A percentile compares a stretch with the other conserved stretches of the same genome.
Evolutionary conservation across 2,797 vertebrate genomes (phyloP).

Genomic region (Sebastes miniatus): DNA sequence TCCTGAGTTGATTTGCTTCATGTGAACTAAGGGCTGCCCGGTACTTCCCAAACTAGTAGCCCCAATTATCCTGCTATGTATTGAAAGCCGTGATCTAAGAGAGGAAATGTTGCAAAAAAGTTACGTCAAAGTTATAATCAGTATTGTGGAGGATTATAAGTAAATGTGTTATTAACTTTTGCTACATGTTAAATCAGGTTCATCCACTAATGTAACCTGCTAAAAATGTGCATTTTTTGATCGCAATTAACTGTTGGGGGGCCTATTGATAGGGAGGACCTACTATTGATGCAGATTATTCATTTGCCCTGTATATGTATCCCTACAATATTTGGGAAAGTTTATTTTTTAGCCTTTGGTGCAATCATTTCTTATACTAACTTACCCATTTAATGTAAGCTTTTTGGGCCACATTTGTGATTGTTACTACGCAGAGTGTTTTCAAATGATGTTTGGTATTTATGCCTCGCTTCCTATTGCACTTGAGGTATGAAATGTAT

Average conservation of each 20-base stretch:
- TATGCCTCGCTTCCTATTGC: background rate
- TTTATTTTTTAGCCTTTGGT: background rate
- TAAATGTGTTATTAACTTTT: background rate
- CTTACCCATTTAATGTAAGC: background rate
- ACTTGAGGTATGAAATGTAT: no score
- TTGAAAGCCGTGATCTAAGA: background rate
- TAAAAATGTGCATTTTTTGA: background rate
- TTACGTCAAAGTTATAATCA: no score
- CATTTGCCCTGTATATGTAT: background rate
- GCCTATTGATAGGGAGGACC: rapidly evolving
- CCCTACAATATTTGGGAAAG: background rate
- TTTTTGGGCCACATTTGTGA: background rate
- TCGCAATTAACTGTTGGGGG: background rate
- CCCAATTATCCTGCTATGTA: background rate
- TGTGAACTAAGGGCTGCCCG: background rate
- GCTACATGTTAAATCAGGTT: background rate
- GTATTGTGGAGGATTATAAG: no score
- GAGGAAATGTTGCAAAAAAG: background rate
- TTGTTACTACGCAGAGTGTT: background rate
- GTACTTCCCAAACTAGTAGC: conserved; percentile 15
- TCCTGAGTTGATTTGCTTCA: background rate
- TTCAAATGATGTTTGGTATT: background rate
- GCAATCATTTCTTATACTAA: no score
- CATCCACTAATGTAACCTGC: background rate
- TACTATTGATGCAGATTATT: background rate